Conservation (phyloP, 2,113 vertebrate species). For the Platysteira castanea region DNA sequence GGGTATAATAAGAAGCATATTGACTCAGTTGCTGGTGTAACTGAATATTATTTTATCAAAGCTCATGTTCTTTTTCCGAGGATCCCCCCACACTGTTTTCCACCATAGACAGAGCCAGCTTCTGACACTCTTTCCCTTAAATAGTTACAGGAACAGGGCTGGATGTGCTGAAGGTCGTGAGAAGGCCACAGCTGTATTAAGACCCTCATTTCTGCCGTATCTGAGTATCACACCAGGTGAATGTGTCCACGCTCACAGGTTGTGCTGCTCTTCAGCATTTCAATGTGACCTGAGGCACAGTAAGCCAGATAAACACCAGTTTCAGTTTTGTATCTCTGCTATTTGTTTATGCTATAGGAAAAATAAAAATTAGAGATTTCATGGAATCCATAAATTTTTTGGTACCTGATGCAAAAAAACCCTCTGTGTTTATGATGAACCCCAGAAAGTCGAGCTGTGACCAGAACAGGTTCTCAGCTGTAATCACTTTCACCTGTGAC, state of each 20-base stretch:
- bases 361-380: background rate
- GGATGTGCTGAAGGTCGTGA: background rate
- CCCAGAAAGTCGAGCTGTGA: background rate
- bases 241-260: background rate
- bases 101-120: background rate
- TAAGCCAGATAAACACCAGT: background rate
- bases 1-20: background rate
- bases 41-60: background rate
- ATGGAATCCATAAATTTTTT: background rate
- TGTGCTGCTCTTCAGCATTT: background rate
- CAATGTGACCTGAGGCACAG: background rate
- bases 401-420: accelerated
- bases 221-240: background rate
- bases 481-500: background rate
- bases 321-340: background rate
- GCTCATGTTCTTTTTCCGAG: background rate
- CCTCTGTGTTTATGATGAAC: background rate
- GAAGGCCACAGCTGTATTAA: background rate
- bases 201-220: background rate
- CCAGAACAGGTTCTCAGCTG: background rate
- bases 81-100: background rate
- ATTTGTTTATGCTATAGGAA: background rate
- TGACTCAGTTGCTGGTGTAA: background rate
- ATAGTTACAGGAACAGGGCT: background rate
- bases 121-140: background rate